Base-by-base conservation (phyloP, 2,113 vertebrate species). In the Ptychochromis oligacanthus region DNA sequence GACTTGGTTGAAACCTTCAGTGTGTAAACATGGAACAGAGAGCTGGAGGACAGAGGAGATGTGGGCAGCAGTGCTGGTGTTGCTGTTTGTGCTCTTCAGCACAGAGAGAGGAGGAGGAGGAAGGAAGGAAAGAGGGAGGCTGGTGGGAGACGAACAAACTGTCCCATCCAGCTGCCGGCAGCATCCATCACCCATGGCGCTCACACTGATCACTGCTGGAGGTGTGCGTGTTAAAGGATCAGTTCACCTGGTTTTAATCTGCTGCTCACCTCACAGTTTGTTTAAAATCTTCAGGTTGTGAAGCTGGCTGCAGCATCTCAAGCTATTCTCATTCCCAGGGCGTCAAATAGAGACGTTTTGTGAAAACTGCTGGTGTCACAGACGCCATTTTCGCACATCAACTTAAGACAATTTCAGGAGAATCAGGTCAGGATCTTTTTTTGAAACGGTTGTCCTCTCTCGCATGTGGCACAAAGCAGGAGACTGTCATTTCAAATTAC, bases 11-110 rank as follows among this genome's bases (percentile, higher is more conserved):
- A 64, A 84, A 38, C 82, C 60, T 52, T 80, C 43, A 4, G 57
- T 57, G 85, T 87, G 90, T 89, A 89, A 91, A 92, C 91, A 65
- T 18, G 74, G 59, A 80, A 62, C 57, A 56, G 40, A 75, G 79
- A 91, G 86, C 72, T 67, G 83, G 82, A 89, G 88, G 79, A 89
- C 49, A 74, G 84, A 91, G 83, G 86, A 82, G 84, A 34, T 64
- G 85, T 84, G 86, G 83, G 89, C 87, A 75, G 90, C 85, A 46
- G 75, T 88, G 92, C 88, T 91, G 91, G 84, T 90, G 89, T 57
- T 67, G 83, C 70, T 58, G 76, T 81, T 92, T 87, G 86, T 88
- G 87, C 85, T 91, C 78, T 62, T 81, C 57, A 65, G 90, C 81
- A 79, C 77, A 79, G 34, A 83, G 82, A 74, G 70, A 80, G 38